Base-by-base conservation (phyloP, 2,888 invertebrate species). In the Cancer borealis region DNA sequence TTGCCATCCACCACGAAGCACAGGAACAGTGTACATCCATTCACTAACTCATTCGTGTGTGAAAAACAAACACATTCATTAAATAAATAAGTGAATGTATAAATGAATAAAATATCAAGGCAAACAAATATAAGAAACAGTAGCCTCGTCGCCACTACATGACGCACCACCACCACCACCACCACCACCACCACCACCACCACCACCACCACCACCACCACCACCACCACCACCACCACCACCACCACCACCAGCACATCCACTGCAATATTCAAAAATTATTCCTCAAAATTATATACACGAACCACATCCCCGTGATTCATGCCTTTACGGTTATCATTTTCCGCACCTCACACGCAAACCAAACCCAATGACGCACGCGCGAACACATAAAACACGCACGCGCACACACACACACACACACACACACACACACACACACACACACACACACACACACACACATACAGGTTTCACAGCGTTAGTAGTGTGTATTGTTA, bases 381-480 rank as follows among this genome's bases (percentile, higher is more conserved):
- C 88, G n/a, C 45, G 73, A n/a, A 26, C n/a, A 73, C 26, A 73
- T 73, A 8, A 73, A n/a, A 73, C 73, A 73, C 26, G 26, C 45
- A 21, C 46, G 14, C 88, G 5, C 88, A 17, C 88, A 45, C 88
- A 45, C 73, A 1, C 73, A 26, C 88, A 88, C 88, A 14, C 88
- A 88, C 46, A 14, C 88, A 88, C 88, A 88, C 88, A 45, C 88
- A 45, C 88, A 88, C 88, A 88, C 88, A 88, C 88, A 88, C 88
- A 84, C 84, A 84, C 84, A 84, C 88, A 88, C 88, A 88, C 88
- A 30, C 39, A 39, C 39, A 39, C 39, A 39, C 39, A 0, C 39
- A 39, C 39, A 39, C 39, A 17, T 3, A 60, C 60, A 60, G 60
- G 60, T 21, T 21, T 39, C 39, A 60, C 60, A 60, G 17, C 60